Evolutionary conservation across 2,797 vertebrate genomes (phyloP).

Genomic region (Argya squamiceps): DNA sequence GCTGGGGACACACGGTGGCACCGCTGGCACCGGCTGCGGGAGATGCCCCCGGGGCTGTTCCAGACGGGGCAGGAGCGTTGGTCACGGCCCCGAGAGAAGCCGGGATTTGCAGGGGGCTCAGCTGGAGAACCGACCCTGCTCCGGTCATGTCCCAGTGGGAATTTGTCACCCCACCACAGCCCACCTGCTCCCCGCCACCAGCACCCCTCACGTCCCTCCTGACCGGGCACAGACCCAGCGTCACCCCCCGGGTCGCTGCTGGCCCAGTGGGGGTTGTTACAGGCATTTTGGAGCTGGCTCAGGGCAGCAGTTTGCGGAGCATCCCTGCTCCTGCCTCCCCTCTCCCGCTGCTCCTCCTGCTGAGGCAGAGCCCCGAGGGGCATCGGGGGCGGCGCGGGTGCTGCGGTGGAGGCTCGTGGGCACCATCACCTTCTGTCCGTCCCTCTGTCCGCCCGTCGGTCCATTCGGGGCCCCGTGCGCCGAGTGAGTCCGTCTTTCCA

Average conservation of each 20-base stretch:
- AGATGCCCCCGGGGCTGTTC: not conserved
- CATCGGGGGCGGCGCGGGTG: fast-evolving
- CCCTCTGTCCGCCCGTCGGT: not conserved
- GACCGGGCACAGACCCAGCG: not conserved
- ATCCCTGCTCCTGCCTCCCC: not conserved
- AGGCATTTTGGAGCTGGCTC: not conserved
- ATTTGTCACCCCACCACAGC: fast-evolving
- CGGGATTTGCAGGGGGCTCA: not conserved
- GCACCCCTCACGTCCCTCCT: not conserved
- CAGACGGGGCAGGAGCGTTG: not conserved
- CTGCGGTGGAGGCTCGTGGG: fast-evolving
- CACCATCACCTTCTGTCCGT: not conserved
- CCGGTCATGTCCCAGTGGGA: not conserved
- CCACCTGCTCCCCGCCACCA: not conserved
- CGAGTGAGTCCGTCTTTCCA: slow-evolving; percentile 23
- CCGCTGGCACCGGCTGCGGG: fast-evolving
- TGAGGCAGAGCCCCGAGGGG: not conserved
- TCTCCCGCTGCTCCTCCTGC: not conserved
- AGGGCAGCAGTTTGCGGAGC: not conserved
- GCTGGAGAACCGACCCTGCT: not conserved
- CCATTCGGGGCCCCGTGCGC: not conserved
- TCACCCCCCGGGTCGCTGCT: not conserved
- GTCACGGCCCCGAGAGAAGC: not conserved
- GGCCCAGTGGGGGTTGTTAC: fast-evolving
- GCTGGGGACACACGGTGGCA: not conserved